A percentile compares a stretch with the other conserved stretches of the same genome.
Conservation (phyloP, 2,113 vertebrate species). For the Heterotilapia buettikoferi region DNA sequence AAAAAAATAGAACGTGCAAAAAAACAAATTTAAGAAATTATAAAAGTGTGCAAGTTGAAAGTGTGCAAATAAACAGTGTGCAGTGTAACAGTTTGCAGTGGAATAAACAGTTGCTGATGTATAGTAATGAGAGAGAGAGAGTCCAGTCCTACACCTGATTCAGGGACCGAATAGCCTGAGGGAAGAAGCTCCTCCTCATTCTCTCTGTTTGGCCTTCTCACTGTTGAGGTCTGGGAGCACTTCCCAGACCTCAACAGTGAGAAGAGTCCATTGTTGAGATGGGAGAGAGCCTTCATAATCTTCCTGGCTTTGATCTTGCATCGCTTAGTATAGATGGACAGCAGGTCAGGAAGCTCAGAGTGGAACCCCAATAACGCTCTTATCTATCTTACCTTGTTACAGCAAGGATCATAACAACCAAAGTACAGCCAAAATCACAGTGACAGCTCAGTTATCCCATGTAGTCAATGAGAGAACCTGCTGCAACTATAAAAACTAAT, state of each 20-base stretch:
- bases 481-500: not conserved
- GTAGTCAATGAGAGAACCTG: not conserved
- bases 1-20: not conserved
- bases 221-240: not conserved
- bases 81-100: not conserved
- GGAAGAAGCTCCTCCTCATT: not conserved
- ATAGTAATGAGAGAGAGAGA: not conserved
- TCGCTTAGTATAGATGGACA: not conserved
- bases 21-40: fast-evolving
- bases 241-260: not conserved
- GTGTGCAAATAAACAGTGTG: not conserved
- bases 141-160: not conserved
- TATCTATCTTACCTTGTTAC: not conserved
- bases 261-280: not conserved
- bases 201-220: not conserved
- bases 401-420: not conserved
- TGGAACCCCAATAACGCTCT: not conserved
- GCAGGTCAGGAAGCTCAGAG: not conserved
- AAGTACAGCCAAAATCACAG: not conserved
- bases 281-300: fast-evolving
- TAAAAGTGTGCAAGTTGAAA: not conserved
- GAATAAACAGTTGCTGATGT: not conserved
- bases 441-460: not conserved
- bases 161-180: not conserved
- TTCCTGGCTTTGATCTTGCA: not conserved